A percentile compares a stretch with the other conserved stretches of the same genome.
Evolutionary conservation across 2,113 vertebrate species (phyloP).

Genomic region (Indicator maculatus): DNA sequence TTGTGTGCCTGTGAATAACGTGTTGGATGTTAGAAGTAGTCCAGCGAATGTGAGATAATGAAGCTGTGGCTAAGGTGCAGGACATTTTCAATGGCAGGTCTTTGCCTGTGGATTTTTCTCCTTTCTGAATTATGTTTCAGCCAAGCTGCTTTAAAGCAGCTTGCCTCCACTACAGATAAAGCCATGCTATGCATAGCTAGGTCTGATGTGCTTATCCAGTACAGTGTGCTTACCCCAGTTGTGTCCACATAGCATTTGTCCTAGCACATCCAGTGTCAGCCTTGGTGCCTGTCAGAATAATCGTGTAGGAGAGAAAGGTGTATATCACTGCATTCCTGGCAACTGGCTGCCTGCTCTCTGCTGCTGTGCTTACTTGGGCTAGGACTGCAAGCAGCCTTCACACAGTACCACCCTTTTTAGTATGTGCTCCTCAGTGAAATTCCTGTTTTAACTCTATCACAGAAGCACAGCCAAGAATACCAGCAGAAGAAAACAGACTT

Average conservation of each 20-base stretch:
- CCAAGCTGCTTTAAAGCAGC: conserved; percentile 27
- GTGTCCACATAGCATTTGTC: not conserved
- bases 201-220: conserved; percentile 5
- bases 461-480: not conserved
- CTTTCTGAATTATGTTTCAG: not conserved
- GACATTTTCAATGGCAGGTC: conserved; percentile 2
- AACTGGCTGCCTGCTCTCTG: not conserved
- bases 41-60: conserved; percentile 63
- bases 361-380: not conserved
- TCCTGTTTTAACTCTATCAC: not conserved
- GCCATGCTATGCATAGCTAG: not conserved
- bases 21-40: conserved; percentile 59
- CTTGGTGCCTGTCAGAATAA: not conserved
- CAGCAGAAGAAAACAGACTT: not conserved
- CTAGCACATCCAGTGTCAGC: not conserved
- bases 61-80: conserved; percentile 64
- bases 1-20: conserved; percentile 56
- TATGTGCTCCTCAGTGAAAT: not conserved
- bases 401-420: too few relatives aligned
- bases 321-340: not conserved
- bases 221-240: not conserved
- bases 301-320: not conserved
- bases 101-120: conserved; percentile 22
- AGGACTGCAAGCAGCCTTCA: not conserved
- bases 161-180: conserved; percentile 9